Evolutionary conservation across 2,113 vertebrate genomes (phyloP).

Genomic region (Eudorcas thomsonii): DNA sequence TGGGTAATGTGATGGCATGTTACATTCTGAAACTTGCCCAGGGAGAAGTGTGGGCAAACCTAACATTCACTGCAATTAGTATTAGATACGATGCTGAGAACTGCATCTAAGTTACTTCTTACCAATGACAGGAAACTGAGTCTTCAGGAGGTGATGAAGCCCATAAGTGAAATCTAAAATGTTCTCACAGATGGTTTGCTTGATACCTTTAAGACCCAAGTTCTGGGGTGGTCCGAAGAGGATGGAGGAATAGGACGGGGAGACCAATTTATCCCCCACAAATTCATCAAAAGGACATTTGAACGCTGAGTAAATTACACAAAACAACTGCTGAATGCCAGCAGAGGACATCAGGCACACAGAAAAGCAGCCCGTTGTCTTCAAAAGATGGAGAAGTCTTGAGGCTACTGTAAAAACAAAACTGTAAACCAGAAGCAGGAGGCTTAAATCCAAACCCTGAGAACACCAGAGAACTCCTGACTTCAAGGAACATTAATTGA

Average conservation of each 20-base stretch:
- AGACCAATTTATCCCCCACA: no score
- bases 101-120: not conserved
- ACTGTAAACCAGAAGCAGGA: no score
- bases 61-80: not conserved
- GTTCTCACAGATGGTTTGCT: not conserved
- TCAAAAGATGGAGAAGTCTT: no score
- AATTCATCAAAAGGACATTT: no score
- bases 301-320: no score
- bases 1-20: not conserved
- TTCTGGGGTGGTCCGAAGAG: fast-evolving
- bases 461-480: no score
- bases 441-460: no score
- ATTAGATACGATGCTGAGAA: not conserved
- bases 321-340: no score
- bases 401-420: no score
- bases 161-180: not conserved
- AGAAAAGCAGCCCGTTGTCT: no score
- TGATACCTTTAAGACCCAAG: not conserved
- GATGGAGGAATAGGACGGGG: fast-evolving
- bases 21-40: not conserved
- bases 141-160: not conserved
- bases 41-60: not conserved
- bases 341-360: no score
- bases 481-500: no score
- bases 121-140: not conserved